phyloP scores from a whole-genome alignment of 2,113 vertebrate genomes.

The Camelus dromedarius region DNA sequence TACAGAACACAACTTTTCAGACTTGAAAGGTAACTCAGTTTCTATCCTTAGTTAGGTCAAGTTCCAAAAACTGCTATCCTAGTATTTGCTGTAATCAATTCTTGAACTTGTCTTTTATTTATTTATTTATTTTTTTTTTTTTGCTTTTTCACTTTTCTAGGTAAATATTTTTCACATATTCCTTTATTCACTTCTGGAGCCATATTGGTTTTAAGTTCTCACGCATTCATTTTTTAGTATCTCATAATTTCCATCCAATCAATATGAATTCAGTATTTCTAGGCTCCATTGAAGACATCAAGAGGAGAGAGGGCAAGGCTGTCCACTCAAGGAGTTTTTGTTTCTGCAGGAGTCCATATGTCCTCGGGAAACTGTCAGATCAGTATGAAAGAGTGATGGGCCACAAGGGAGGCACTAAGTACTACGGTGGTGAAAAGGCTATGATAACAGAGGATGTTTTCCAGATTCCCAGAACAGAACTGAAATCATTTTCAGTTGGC shows the following conservation, averaged over 20 bases:
- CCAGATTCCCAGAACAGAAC: conserved; percentile 21
- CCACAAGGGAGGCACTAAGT: conserved; percentile 35
- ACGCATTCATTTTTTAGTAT: not conserved
- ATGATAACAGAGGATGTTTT: conserved; percentile 51
- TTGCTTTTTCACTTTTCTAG: not conserved
- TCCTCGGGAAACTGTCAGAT: conserved; percentile 41
- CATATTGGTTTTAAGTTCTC: not conserved
- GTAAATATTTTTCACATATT: conserved; percentile 29
- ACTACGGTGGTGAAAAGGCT: conserved; percentile 34
- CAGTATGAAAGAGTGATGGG: not conserved
- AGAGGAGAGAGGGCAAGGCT: not conserved
- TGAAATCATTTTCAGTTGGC: not conserved
- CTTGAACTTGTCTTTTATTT: not conserved
- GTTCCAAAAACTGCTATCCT: not conserved
- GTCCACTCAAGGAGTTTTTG: not conserved
- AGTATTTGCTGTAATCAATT: conserved; percentile 9
- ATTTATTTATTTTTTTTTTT: not conserved
- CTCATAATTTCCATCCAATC: conserved; percentile 9
- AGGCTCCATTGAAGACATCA: not conserved
- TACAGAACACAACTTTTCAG: not conserved
- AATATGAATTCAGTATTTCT: not conserved
- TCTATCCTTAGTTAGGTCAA: not conserved
- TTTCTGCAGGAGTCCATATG: not conserved
- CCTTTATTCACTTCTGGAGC: not conserved
- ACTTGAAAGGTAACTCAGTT: not conserved